Base-by-base conservation (phyloP, 2,113 vertebrate species). In the Neotoma lepida region DNA sequence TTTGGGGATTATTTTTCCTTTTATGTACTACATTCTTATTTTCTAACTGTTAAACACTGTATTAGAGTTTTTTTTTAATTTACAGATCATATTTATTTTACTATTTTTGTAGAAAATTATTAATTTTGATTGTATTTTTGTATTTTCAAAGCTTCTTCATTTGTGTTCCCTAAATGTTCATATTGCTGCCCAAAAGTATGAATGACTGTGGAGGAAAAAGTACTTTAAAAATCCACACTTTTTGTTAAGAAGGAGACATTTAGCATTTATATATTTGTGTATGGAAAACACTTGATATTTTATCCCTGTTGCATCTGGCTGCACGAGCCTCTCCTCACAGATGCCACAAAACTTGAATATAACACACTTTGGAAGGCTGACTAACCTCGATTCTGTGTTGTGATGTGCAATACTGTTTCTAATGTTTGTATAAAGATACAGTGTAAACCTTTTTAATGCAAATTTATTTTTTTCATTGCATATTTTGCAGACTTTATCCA, bases 401-500 rank as follows among this genome's bases (percentile, higher is more conserved):
- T 99, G 99, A 99, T 98, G 99, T 99, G 99, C 99, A 99, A 99
- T 99, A 99, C 99, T 99, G 99, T 99, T 99, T 99, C 99, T 99
- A 99, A 99, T 99, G 99, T 99, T 99, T 99, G 99, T 99, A 99
- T 99, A 99, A 99, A 99, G 99, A 99, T 99, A 99, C 99, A 99
- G 99, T 99, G 99, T 99, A 99, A 99, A 99, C 99, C 99, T 99
- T 99, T 99, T 99, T 99, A 99, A 99, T 99, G 99, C 99, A 99
- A 99, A 99, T 99, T 99, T 99, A 99, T 99, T 99, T 99, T 99
- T 99, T 99, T 99, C 99, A 99, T 99, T 99, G 99, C 99, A 99
- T 99, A 99, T 99, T 99, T 99, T 99, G 99, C 99, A 99, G 99
- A 99, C 99, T 99, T 99, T 99, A 99, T 99, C 99, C 99, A 99